Base-by-base conservation (phyloP, 2,113 vertebrate genomes). In the Macroglossus sobrinus region DNA sequence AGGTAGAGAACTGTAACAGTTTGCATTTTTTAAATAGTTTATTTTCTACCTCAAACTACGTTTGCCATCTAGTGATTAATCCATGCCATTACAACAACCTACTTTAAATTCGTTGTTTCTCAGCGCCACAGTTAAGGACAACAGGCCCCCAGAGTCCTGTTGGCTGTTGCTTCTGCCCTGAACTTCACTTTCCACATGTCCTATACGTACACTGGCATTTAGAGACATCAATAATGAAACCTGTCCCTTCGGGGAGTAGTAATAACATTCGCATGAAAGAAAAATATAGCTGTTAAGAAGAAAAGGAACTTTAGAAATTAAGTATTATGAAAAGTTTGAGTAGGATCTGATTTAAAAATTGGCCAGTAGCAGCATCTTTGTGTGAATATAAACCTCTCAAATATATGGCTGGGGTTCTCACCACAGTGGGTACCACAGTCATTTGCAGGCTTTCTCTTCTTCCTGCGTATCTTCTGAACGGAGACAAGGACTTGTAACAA, bases 11-110 rank as follows among this genome's bases (percentile, higher is more conserved):
- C 33, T 89, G 74, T 16, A 81, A 84, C 26, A 84, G 53, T 75
- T 96, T n/a, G n/a, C 26, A 1, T 71, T 78, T 26, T 79, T 40
- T 82, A 3, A 63, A 66, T 43, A 55, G 28, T 47, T 95, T 35
- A 40, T 88, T 92, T 71, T 96, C 89, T 96, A 96, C 91, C 45
- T 94, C 89, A 97, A 98, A 96, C 92, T 96, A 35, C 69, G 98
- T 94, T 98, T 97, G 98, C 98, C 98, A 98, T 97, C 98, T 99
- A 98, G 98, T 97, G 98, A 98, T 95, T 92, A 97, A 89, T 84
- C 13, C 50, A 7, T 38, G 95, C 35, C 95, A 98, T 96, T 97
- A 38, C 97, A 97, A 10, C 74, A 35, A 12, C 47, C 55, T 80
- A 2, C 57, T 53, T 87, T 47, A 50, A 33, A 61, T 40, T 16